Base-by-base conservation (phyloP, 2,888 invertebrate genomes). In the Elaeidobius kamerunicus region DNA sequence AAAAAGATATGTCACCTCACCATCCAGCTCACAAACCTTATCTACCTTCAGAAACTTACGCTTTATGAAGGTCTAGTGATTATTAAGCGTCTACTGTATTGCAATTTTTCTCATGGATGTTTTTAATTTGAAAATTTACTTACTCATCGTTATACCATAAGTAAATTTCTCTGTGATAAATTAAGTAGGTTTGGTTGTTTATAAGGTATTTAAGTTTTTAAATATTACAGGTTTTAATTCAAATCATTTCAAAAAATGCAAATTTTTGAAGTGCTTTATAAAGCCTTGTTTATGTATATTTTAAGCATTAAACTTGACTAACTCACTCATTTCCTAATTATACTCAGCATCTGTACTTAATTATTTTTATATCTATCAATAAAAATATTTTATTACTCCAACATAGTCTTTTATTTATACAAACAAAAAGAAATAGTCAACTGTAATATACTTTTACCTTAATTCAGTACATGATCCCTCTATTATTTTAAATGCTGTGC, bases 91-190 rank as follows among this genome's bases (percentile, higher is more conserved):
- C n/a, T n/a, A n/a, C n/a, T n/a, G n/a, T n/a, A n/a, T n/a, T n/a
- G n/a, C n/a, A n/a, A n/a, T n/a, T n/a, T n/a, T n/a, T n/a, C n/a
- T n/a, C n/a, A n/a, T 30, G 30, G 30, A 12, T 30, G 12, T 30
- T 30, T 30, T 30, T 30, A 30, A n/a, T 12, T 30, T 30, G 40
- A 18, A 51, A 44, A 51, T 51, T 44, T 51, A 44, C 43, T 51
- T 51, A 32, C 15, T 44, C 23, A 23, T n/a, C 38, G 23, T 39
- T 30, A 44, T 43, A 50, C 15, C 18, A 38, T 46, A 52, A 52
- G 46, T 52, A 52, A 46, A 45, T 52, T 51, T 54, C 48, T 48
- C 49, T 54, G 54, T 54, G 51, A 55, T 51, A 53, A 45, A 34
- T 50, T 44, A 43, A 39, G 43, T 49, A 40, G 45, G 42, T 51